Conservation (phyloP, 2,888 invertebrate genomes). For the Chaetogeoica ovagalla region DNA sequence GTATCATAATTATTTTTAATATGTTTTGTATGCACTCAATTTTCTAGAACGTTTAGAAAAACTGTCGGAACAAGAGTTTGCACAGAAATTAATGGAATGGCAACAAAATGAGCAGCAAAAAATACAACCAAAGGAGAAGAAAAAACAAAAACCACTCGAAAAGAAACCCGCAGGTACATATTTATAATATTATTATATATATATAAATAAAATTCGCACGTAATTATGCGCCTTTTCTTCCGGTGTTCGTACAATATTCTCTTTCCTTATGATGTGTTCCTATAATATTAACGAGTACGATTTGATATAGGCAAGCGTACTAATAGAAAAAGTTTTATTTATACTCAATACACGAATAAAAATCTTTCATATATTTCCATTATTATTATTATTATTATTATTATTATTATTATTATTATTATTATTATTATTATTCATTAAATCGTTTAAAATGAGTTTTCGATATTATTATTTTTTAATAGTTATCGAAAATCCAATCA, state of each 20-base stretch:
- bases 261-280: neutral
- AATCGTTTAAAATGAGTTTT: too few species aligned
- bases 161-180: constrained; percentile 16
- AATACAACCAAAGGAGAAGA: constrained; percentile 24
- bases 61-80: constrained; percentile 25
- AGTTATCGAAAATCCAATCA: too few species aligned
- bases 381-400: too few species aligned
- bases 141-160: constrained; percentile 3
- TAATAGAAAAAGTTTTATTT: too few species aligned
- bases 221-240: neutral
- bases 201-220: neutral
- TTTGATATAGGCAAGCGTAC: too few species aligned
- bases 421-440: too few species aligned
- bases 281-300: too few species aligned
- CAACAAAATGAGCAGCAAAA: constrained; percentile 27
- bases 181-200: constrained; percentile 2
- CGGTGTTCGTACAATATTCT: neutral
- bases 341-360: too few species aligned
- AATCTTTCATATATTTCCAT: too few species aligned
- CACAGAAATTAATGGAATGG: constrained; percentile 29
- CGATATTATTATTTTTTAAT: too few species aligned
- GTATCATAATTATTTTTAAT: neutral
- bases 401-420: too few species aligned
- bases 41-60: constrained; percentile 41
- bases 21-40: neutral